Evolutionary conservation across 2,113 vertebrate genomes (phyloP).

Genomic region (Chrysemys picta): DNA sequence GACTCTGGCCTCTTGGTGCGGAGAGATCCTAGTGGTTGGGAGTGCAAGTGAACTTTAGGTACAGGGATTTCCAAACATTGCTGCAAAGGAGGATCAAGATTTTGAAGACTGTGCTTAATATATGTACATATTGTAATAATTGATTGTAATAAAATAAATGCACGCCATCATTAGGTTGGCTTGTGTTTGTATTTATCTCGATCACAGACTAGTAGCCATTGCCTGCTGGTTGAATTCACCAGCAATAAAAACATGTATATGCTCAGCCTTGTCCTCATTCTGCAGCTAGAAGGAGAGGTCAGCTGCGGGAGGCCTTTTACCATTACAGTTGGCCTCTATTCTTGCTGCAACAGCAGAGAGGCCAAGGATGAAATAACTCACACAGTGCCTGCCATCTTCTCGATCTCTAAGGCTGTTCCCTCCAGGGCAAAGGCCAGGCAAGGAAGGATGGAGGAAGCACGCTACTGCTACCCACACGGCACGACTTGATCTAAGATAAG

Average conservation of each 20-base stretch:
- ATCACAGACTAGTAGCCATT: neutral
- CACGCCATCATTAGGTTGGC: neutral
- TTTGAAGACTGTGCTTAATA: neutral
- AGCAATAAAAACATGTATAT: neutral
- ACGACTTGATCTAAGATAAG: accelerated
- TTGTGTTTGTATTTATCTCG: neutral
- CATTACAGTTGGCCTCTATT: neutral
- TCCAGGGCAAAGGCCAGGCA: neutral
- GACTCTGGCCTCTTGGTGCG: neutral
- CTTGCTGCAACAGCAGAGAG: neutral
- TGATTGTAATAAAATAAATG: neutral
- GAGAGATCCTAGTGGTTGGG: neutral
- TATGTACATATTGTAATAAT: neutral
- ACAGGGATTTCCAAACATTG: neutral
- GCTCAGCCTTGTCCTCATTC: neutral
- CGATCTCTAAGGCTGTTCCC: neutral
- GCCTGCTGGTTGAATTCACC: neutral
- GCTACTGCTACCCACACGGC: accelerated
- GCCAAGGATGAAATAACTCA: neutral
- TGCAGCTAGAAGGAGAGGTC: neutral
- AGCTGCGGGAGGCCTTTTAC: neutral
- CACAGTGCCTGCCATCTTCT: neutral
- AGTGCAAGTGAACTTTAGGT: neutral
- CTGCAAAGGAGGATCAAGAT: neutral
- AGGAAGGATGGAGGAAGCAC: accelerated